A percentile compares a stretch with the other conserved stretches of the same genome.
These are phyloP conservation scores for Rhagoletis pomonella DNA, from an alignment of 1,140 invertebrate genomes.

Conservation along the genomic window DNA sequence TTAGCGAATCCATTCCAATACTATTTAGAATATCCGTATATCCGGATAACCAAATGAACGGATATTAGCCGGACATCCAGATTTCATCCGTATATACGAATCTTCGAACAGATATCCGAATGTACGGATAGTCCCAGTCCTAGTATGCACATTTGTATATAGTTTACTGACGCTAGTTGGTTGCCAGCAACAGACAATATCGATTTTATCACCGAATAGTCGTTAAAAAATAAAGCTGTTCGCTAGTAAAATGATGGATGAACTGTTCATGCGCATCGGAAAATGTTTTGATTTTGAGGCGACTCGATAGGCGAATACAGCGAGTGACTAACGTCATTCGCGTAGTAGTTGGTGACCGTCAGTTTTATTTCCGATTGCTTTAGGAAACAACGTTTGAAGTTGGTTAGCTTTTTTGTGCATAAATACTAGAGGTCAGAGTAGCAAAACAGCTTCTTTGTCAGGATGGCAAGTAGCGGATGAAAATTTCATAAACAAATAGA, in stretches of 20 bases:
- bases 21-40: too few relatives aligned
- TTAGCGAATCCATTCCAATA: too few relatives aligned
- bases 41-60: too few relatives aligned
- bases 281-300: not conserved
- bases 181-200: constrained; percentile 6
- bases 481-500: constrained; percentile 1
- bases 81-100: too few relatives aligned
- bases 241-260: not conserved
- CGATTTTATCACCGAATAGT: not conserved
- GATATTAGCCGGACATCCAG: too few relatives aligned
- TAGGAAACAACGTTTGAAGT: constrained; percentile 27
- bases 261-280: not conserved
- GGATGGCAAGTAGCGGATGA: not conserved
- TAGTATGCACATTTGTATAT: not conserved
- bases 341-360: not conserved
- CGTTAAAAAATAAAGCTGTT: not conserved
- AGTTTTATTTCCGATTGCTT: constrained; percentile 28
- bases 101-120: too few relatives aligned
- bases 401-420: not conserved
- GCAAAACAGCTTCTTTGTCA: constrained; percentile 3
- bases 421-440: not conserved
- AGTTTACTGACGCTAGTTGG: not conserved
- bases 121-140: not conserved
- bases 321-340: constrained; percentile 29
- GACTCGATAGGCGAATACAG: not conserved